Base-by-base conservation (phyloP, 2,797 vertebrate species). In the Acipenser transmontanus region DNA sequence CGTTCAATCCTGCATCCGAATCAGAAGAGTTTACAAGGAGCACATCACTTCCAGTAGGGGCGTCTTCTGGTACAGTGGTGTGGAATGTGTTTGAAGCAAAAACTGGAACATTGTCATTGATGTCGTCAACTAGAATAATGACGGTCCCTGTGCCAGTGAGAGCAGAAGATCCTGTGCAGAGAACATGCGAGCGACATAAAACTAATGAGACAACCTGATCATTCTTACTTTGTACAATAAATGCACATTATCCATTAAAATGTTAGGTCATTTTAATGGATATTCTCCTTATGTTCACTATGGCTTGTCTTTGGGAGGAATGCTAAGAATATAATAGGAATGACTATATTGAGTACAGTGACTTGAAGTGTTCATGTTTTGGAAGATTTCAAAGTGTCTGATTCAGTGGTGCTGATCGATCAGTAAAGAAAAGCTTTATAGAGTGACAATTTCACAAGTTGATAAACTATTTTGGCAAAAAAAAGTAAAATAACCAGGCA, bases 121-220 rank as follows among this genome's bases (percentile, higher is more conserved):
- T 74, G 60, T 99, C 97, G 60, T 96, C 92, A 57, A 99, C 93
- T 17, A 89, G 81, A 66, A 98, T 89, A 0, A 78, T 85, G 17
- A 99, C 88, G 0, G 92, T 97, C 17, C 94, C 95, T 1, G 96
- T 96, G 66, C 97, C 95, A 6, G 95, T 99, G 69, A 98, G 89
- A 51, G 92, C 81, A 0, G 94, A 94, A 68, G 89, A 92, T 61
- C 97, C 97, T 99, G 78, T 49, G 70, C 59, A 63, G 2, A 54
- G 52, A 34, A 34, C 34, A 34, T 34, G 34, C 34, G 34, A 34
- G 4, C 4, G 34, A 34, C 34, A 34, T 34, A 34, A 34, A 34
- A 34, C 4, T 34, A 34, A 34, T 34, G 34, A 34, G 2, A 34
- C 34, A 34, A 34, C 34, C 34, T 34, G 34, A 34, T 1, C 34